A percentile compares a stretch with the other conserved stretches of the same genome.
Evolutionary conservation across 2,797 vertebrate species (phyloP).

Genomic region (Falco rusticolus): DNA sequence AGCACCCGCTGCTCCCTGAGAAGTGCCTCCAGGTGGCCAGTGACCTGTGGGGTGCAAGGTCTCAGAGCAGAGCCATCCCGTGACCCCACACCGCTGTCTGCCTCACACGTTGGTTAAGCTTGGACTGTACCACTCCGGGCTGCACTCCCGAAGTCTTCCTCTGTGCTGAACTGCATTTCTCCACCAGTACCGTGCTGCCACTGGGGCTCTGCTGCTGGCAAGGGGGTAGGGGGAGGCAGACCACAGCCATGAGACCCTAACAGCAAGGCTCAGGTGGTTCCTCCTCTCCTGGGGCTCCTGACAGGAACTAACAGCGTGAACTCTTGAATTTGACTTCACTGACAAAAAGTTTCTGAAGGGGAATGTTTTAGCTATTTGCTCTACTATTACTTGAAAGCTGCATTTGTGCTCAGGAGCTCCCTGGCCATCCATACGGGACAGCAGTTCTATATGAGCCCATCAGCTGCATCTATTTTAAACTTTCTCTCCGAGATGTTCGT

Average conservation of each 20-base stretch:
- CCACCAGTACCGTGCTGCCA: neutral
- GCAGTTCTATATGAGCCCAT: neutral
- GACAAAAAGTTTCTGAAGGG: neutral
- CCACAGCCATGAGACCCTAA: neutral
- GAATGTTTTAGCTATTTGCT: neutral
- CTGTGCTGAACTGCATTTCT: neutral
- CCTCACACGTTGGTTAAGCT: neutral
- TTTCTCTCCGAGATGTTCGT: neutral
- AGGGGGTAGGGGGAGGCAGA: neutral
- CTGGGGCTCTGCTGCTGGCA: neutral
- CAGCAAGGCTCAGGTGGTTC: neutral
- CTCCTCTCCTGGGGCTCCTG: neutral
- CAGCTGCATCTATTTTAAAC: slow-evolving; percentile 45
- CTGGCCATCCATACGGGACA: neutral
- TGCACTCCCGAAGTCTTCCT: neutral
- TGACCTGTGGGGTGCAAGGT: neutral
- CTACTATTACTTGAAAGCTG: neutral
- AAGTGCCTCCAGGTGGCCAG: neutral
- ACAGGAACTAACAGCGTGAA: neutral
- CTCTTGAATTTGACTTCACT: neutral
- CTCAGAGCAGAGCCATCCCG: neutral
- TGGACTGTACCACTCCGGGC: neutral
- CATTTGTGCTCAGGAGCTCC: neutral
- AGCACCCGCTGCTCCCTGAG: neutral
- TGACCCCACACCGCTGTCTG: neutral